Conservation (phyloP, 2,113 vertebrate genomes). For the Ascaphus truei region DNA sequence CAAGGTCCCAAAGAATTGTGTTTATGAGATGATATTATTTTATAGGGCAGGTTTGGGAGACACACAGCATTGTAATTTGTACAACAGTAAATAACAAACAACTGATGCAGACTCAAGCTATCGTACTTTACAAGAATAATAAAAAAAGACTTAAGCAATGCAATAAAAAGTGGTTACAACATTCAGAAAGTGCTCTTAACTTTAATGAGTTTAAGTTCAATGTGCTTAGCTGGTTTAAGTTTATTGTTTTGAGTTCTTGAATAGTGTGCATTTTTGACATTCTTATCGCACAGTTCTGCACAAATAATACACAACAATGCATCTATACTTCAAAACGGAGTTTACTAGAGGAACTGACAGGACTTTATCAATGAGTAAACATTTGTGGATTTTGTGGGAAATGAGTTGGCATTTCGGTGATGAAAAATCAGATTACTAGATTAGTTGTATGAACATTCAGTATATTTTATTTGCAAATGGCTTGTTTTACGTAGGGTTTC, state of each 20-base stretch:
- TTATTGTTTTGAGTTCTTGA: too few relatives aligned
- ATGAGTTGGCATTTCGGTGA: too few relatives aligned
- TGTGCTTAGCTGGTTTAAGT: too few relatives aligned
- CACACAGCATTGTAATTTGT: slow-evolving; percentile 25
- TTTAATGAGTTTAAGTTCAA: too few relatives aligned
- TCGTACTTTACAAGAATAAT: slow-evolving; percentile 46
- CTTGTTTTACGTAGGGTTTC: neutral
- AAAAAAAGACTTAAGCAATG: slow-evolving; percentile 37
- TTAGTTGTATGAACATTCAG: neutral
- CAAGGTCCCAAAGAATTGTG: slow-evolving; percentile 55
- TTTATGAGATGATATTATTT: slow-evolving; percentile 52
- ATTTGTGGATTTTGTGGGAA: too few relatives aligned
- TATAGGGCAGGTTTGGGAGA: slow-evolving; percentile 50
- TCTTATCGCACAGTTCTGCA: too few relatives aligned
- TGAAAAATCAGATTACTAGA: neutral
- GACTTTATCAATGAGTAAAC: too few relatives aligned
- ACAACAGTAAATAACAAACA: slow-evolving; percentile 36
- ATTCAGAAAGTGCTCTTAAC: neutral
- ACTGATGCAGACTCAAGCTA: slow-evolving; percentile 49
- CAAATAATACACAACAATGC: too few relatives aligned
- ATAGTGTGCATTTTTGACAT: too few relatives aligned
- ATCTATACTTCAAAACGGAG: too few relatives aligned
- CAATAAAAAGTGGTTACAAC: neutral
- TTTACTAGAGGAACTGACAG: too few relatives aligned
- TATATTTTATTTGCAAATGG: neutral